phyloP scores from a whole-genome alignment of 1,140 invertebrate species.

The Amyelois transitella region DNA sequence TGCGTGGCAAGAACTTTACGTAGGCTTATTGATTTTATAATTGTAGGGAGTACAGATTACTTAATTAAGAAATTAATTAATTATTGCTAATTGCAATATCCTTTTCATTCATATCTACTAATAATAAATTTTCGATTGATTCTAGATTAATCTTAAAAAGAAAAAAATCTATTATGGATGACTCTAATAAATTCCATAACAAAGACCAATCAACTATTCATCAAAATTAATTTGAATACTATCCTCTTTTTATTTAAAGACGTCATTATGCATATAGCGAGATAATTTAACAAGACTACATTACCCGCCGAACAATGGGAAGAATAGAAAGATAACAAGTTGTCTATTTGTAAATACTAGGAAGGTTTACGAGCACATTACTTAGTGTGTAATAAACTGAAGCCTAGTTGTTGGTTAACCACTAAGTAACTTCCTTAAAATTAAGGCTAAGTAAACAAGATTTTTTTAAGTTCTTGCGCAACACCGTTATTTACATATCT shows the following conservation, averaged over 20 bases:
- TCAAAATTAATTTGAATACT: slow-evolving; percentile 2
- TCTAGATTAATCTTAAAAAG: neutral
- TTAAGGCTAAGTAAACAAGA: neutral
- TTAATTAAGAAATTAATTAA: too few species aligned
- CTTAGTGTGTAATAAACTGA: neutral
- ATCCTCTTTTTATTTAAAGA: neutral
- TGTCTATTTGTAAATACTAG: slow-evolving; percentile 1
- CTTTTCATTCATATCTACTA: neutral
- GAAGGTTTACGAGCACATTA: neutral
- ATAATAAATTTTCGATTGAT: neutral
- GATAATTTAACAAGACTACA: neutral
- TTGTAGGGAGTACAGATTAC: too few species aligned
- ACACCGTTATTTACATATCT: too few species aligned
- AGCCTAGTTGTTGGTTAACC: neutral
- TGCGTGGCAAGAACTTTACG: neutral
- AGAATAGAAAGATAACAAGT: neutral
- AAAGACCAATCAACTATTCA: slow-evolving; percentile 1
- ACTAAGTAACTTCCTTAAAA: neutral
- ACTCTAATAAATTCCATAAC: neutral
- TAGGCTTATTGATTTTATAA: neutral
- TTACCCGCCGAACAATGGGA: neutral
- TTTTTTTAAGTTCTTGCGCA: too few species aligned
- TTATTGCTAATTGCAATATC: neutral
- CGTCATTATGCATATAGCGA: neutral
- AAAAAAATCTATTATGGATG: neutral